Evolutionary conservation across 2,797 vertebrate genomes (phyloP).

Genomic region (Coregonus suidteri): DNA sequence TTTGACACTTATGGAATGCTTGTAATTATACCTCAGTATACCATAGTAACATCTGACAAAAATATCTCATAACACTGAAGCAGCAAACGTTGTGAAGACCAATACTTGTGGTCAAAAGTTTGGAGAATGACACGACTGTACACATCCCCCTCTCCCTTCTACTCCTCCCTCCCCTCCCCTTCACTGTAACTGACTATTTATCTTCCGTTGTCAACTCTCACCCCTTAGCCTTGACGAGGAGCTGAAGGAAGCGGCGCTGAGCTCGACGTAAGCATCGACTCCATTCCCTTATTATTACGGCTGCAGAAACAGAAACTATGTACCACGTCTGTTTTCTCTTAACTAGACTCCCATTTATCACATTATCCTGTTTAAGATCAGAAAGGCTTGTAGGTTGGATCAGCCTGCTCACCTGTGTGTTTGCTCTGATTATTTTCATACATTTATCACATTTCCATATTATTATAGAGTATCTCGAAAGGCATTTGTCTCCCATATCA

Average conservation of each 20-base stretch:
- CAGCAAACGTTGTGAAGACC: no score
- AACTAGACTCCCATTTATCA: constrained; percentile 56
- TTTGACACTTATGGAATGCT: no score
- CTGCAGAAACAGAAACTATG: constrained; percentile 14
- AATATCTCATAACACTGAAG: no score
- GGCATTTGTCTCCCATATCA: constrained; percentile 59
- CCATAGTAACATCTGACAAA: no score
- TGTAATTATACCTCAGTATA: no score
- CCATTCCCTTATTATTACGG: constrained; percentile 37
- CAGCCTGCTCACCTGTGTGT: constrained; percentile 31
- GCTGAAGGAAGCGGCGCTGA: constrained; percentile 86
- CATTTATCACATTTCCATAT: no score
- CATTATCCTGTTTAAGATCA: constrained; percentile 50
- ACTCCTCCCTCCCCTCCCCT: constrained; percentile 53
- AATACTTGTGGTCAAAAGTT: no score
- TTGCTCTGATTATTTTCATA: constrained; percentile 47
- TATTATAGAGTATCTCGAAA: constrained; percentile 22
- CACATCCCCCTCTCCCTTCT: constrained; percentile 29
- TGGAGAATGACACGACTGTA: no score
- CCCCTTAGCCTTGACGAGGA: constrained; percentile 77
- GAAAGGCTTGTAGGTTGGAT: constrained; percentile 46
- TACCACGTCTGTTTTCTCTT: constrained; percentile 33
- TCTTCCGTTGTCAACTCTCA: constrained; percentile 2
- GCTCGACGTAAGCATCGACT: constrained; percentile 85
- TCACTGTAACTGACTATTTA: constrained; percentile 6